These are phyloP conservation scores for Octomys mimax DNA, from an alignment of 2,797 vertebrate species.

Conservation along the genomic window DNA sequence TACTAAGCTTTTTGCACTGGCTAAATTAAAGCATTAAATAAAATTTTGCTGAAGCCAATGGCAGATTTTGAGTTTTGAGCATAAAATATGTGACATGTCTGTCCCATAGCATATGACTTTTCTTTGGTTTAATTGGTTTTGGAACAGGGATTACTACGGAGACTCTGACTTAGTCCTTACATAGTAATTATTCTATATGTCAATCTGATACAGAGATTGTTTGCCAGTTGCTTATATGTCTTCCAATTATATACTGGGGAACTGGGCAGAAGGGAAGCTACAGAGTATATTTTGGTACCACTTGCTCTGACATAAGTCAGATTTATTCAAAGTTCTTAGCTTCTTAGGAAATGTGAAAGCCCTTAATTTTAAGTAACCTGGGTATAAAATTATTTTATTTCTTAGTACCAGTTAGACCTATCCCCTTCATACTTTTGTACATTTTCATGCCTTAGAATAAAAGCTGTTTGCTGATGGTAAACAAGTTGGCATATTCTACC, in stretches of 20 bases:
- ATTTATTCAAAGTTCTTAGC: background rate
- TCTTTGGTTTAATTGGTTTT: conserved; percentile 2
- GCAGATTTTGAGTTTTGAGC: background rate
- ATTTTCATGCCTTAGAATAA: background rate
- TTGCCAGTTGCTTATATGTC: background rate
- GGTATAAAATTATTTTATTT: background rate
- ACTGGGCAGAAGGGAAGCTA: rapidly evolving
- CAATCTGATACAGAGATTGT: background rate
- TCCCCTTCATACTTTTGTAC: background rate
- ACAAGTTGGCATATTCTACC: background rate
- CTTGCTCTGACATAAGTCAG: background rate
- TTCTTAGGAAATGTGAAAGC: background rate
- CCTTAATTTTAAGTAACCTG: background rate
- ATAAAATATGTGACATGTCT: background rate
- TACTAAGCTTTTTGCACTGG: background rate
- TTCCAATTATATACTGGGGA: background rate
- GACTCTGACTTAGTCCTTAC: background rate
- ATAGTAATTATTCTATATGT: background rate
- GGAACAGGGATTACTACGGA: background rate
- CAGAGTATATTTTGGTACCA: background rate
- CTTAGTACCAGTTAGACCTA: background rate
- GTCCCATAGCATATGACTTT: background rate
- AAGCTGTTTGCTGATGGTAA: background rate
- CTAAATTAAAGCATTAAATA: background rate
- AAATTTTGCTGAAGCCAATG: background rate